A percentile compares a stretch with the other conserved stretches of the same genome.
These are phyloP conservation scores for Galbula dea DNA, from an alignment of 2,113 vertebrate genomes.

Conservation along the genomic window DNA sequence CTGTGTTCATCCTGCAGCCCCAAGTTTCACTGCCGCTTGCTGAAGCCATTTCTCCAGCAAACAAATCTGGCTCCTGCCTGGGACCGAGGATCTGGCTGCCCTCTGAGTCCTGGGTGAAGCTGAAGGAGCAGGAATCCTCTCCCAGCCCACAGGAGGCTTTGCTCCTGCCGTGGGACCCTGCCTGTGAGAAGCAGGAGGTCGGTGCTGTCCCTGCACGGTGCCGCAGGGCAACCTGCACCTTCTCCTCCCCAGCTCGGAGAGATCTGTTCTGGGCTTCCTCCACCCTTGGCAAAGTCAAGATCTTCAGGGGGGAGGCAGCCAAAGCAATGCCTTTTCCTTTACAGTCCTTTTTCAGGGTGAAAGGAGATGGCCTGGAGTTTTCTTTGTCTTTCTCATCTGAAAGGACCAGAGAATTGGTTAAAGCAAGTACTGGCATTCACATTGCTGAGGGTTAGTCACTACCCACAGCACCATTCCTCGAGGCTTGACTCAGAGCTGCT, in stretches of 20 bases:
- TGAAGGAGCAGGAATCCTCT: neutral
- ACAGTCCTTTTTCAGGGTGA: neutral
- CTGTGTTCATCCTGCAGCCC: neutral
- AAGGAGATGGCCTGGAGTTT: neutral
- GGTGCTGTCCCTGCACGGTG: fast-evolving
- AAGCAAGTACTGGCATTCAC: neutral
- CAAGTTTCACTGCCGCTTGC: neutral
- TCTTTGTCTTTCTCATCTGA: constrained; percentile 53
- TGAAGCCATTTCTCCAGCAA: neutral
- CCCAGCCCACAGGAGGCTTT: neutral
- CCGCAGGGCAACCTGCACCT: neutral
- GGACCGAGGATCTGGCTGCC: neutral
- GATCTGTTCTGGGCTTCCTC: neutral
- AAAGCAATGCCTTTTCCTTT: neutral
- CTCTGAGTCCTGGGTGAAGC: neutral
- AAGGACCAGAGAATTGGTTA: neutral
- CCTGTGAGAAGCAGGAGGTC: fast-evolving
- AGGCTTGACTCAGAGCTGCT: neutral
- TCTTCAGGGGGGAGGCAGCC: neutral
- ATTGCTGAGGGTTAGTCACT: fast-evolving
- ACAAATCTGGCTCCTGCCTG: fast-evolving
- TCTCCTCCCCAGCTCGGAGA: fast-evolving
- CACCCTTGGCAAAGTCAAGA: neutral
- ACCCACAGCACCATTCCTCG: neutral
- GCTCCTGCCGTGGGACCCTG: neutral